phyloP scores from a whole-genome alignment of 2,113 vertebrate species.

The Phrynosoma blainvillii region DNA sequence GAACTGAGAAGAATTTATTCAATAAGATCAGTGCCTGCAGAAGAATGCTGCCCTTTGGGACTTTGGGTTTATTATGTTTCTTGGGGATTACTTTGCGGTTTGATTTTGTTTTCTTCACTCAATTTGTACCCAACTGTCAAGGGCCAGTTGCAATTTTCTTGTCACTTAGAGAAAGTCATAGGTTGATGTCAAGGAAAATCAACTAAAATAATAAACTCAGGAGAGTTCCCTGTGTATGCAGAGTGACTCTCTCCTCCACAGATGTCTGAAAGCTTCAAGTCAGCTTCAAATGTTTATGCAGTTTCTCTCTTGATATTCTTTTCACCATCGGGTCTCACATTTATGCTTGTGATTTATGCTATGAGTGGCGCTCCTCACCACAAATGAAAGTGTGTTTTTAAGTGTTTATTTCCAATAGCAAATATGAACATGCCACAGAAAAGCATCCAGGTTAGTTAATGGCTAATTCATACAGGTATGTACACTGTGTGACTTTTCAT shows the following conservation, averaged over 20 bases:
- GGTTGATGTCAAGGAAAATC: constrained; percentile 81
- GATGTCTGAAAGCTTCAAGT: constrained; percentile 70
- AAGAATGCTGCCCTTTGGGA: constrained; percentile 74
- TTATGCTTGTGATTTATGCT: not conserved
- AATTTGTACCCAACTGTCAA: constrained; percentile 82
- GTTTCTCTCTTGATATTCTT: constrained; percentile 1
- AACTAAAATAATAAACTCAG: constrained; percentile 81
- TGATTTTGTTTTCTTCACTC: constrained; percentile 85
- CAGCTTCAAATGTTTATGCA: constrained; percentile 40
- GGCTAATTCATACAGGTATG: not conserved
- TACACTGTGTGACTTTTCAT: not conserved
- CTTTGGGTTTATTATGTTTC: constrained; percentile 82
- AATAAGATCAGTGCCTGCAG: constrained; percentile 80
- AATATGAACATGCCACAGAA: not conserved
- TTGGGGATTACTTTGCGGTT: constrained; percentile 81
- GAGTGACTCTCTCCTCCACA: constrained; percentile 71
- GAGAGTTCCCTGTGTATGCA: constrained; percentile 61
- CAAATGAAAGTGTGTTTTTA: not conserved
- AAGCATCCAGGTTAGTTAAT: not conserved
- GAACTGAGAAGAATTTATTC: constrained; percentile 76
- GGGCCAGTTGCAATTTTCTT: constrained; percentile 82
- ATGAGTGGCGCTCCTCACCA: not conserved
- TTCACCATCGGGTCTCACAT: not conserved
- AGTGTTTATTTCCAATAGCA: not conserved
- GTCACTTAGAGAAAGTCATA: constrained; percentile 83